phyloP scores from a whole-genome alignment of 2,797 vertebrate species.

The Lagodon rhomboides region DNA sequence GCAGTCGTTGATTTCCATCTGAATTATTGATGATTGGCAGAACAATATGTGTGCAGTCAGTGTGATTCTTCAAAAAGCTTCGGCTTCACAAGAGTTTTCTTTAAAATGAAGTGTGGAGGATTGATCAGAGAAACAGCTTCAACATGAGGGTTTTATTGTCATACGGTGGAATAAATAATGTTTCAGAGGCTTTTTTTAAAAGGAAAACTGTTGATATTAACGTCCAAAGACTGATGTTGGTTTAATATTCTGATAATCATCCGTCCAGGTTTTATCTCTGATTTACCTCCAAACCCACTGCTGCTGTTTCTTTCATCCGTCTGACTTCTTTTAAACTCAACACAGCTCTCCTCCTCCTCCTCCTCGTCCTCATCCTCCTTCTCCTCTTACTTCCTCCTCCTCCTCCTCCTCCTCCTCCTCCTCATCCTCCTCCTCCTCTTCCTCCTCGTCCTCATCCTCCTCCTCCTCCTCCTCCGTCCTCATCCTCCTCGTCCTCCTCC shows the following conservation, averaged over 20 bases:
- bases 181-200: neutral
- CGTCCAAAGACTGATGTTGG: neutral
- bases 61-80: neutral
- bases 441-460: neutral
- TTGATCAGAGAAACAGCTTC: neutral
- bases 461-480: conserved; percentile 7
- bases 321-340: conserved; percentile 11
- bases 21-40: too few relatives aligned
- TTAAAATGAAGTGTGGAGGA: neutral
- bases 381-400: conserved; percentile 17
- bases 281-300: neutral
- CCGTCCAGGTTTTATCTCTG: neutral
- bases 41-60: too few relatives aligned
- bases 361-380: neutral
- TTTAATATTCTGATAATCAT: neutral
- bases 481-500: neutral
- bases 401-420: neutral
- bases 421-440: neutral
- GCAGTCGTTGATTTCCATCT: neutral
- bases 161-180: neutral
- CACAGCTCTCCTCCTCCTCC: neutral
- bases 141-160: neutral
- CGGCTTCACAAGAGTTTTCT: neutral
- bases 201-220: neutral
- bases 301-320: conserved; percentile 20